Evolutionary conservation across 1,140 invertebrate species (phyloP), one percentile per base, ranked within the genome.

Genomic region (Sarcophaga peregrina): DNA sequence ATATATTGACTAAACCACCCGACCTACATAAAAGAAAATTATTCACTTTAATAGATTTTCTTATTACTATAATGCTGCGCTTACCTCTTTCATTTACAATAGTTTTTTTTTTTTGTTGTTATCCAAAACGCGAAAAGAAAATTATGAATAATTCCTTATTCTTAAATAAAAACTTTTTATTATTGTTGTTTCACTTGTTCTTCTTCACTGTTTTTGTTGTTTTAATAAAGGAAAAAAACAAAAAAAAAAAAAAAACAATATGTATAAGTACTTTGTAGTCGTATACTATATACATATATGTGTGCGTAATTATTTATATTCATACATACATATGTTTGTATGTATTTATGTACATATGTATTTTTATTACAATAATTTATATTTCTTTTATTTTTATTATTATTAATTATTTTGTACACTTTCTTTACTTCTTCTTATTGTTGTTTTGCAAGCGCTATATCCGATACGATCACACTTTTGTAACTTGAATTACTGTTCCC

Each of bases 11-110:
- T 37, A 37, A 37, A 37, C 25, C 25, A 78, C 75, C 47, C 75
- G 75, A 78, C 75, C 75, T 78, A 78, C 75, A 78, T 78, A 78
- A 78, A 78, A 78, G 75, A 78, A 78, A 78, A 78, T 78, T 78
- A 78, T 78, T 78, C 75, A 78, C 75, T 78, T 78, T 68, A 68
- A 20, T 68, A 68, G 25, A 37, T 37, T 37, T 37, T 2, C 25
- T 37, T 37, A 37, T 37, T 37, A 37, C 25, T 68, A 20, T 37
- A 47, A 50, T 8, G 17, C n/a, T 8, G 17, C n/a, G 50, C 75
- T 78, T 78, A 78, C 75, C 75, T 78, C 75, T 78, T 78, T 78
- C 75, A 78, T 78, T 78, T 78, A 78, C 75, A 78, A 52, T 52
- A 50, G 9, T 47, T 78, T 78, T 68, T 78, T 78, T n/a, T 50